Evolutionary conservation across 2,888 invertebrate species (phyloP), one percentile per base, ranked within the genome.

Genomic region (Apodemia mormo): DNA sequence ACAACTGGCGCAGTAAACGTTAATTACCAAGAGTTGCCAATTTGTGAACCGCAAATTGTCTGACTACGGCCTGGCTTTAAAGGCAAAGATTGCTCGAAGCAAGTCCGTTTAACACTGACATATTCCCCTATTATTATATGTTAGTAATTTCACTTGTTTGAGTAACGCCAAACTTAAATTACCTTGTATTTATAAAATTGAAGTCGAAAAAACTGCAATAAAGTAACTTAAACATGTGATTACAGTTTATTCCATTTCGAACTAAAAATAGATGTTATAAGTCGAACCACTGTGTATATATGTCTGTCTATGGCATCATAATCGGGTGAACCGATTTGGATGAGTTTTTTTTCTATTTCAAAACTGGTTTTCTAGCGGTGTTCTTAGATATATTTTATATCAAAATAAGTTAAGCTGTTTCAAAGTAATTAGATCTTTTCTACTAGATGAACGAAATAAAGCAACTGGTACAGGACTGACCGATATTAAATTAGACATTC

Each of bases 1-100:
- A 77, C 69, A 77, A 80, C 75, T 82, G 81, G 80, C 81, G 81
- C 80, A 80, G 85, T 84, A 82, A 85, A 83, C 88, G 83, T 85
- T 90, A 90, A 90, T 90, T 90, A 88, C 85, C 81, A 80, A 81
- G 81, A 83, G 82, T 82, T 82, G 81, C 83, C 88, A 90, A 89
- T 89, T 90, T 87, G 87, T 81, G 80, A 81, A 81, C 80, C 82
- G 83, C 85, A 85, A 88, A 87, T 87, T 86, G 87, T 85, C 83
- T 81, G 79, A 81, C 74, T 69, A 67, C 58, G 43, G 43, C 58
- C 61, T 66, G 70, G 69, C 70, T 70, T 71, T 68, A 45, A 52
- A 70, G 61, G 67, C 67, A 68, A 66, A 69, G 69, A 65, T 45
- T 30, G 65, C 65, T 40, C 12, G 49, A 65, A 52, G 70, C 45